Evolutionary conservation across 2,888 invertebrate genomes (phyloP), one percentile per base, ranked within the genome.

Genomic region (Sesamia inferens): DNA sequence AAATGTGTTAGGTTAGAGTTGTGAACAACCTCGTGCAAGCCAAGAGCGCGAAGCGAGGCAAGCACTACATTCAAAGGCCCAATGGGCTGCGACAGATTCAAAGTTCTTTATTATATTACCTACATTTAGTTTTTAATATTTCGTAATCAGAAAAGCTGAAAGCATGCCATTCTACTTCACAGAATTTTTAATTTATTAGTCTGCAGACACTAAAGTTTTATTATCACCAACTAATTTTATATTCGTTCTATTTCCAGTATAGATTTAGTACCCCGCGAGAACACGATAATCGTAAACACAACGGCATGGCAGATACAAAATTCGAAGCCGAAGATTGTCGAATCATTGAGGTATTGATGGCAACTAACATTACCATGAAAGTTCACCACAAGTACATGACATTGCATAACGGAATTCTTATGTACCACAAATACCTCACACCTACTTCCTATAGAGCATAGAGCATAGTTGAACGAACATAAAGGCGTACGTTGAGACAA

Each of bases 371-470:
- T n/a, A 66, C 57, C 65, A 54, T 44, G 54, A 66, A 54, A 57
- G 47, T 61, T 67, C 22, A 44, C 73, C 22, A 31, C 31, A 31
- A 31, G 31, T 31, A 31, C 31, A 70, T 55, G 57, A 48, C 64
- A 83, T 72, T 64, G 58, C 16, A 65, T 82, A 81, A 81, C 83
- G 71, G 81, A 24, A 66, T 75, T 66, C 51, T 48, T 57, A 44
- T 44, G 39, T n/a, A 61, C 68, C 42, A 59, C 16, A 51, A 54
- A 24, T n/a, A 59, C 42, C 24, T 58, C 55, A 48, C 54, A 68
- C 24, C 8, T 47, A 63, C 48, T 74, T 70, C 55, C 59, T 67
- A 73, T 51, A 44, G 19, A 14, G 14, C 19, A 73, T 51, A 44
- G 19, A 14, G 14, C 19, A 57, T 58, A 59, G 54, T n/a, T 48